phyloP scores from a whole-genome alignment of 2,113 vertebrate species.

The Phylloscopus trochiloides region DNA sequence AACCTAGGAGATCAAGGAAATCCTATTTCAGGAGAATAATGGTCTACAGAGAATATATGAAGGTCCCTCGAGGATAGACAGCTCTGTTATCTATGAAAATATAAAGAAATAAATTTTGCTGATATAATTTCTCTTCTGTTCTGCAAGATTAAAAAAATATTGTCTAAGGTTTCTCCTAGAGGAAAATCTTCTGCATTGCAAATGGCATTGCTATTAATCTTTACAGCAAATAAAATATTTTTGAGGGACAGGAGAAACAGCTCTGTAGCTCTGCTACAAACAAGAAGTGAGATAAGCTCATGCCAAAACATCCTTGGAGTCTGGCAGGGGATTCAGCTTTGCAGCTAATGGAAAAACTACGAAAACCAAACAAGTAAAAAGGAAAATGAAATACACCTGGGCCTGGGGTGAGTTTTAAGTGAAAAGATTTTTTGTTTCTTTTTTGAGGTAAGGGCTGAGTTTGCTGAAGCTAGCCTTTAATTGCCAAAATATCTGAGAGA shows the following conservation, averaged over 20 bases:
- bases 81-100: neutral
- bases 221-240: neutral
- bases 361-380: neutral
- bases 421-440: conserved; percentile 13
- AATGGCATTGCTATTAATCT: neutral
- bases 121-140: neutral
- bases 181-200: neutral
- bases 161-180: neutral
- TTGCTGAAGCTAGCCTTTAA: neutral
- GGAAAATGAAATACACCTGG: neutral
- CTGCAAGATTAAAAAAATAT: neutral
- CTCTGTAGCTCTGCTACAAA: neutral
- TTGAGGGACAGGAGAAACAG: neutral
- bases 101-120: neutral
- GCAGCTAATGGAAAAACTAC: neutral
- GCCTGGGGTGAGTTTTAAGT: neutral
- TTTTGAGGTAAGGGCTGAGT: neutral
- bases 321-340: neutral
- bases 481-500: neutral
- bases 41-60: neutral
- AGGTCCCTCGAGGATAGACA: neutral
- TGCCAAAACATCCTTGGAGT: neutral
- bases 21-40: neutral
- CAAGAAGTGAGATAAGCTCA: neutral
- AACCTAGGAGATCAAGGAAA: neutral